Conservation (phyloP, 2,113 vertebrate species). For the Stegostoma tigrinum region DNA sequence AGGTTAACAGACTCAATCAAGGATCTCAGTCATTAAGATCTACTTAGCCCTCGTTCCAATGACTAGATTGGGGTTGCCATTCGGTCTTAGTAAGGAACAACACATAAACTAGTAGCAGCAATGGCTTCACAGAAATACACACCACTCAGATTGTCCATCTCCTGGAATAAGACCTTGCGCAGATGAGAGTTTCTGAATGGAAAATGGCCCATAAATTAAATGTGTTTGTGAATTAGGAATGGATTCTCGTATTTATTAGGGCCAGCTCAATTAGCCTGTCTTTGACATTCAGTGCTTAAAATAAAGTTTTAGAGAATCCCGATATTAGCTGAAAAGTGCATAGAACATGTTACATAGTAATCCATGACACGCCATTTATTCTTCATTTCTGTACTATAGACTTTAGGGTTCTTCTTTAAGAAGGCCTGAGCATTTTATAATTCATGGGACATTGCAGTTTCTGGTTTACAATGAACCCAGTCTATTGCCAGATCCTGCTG, state of each 20-base stretch:
- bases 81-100: neutral
- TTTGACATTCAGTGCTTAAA: neutral
- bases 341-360: neutral
- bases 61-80: neutral
- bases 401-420: neutral
- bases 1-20: too few species aligned
- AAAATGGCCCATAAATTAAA: neutral
- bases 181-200: neutral
- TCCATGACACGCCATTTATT: neutral
- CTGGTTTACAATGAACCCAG: neutral
- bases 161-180: neutral
- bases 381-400: neutral
- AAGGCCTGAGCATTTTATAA: neutral
- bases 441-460: neutral
- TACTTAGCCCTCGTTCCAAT: too few species aligned
- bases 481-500: neutral
- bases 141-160: neutral
- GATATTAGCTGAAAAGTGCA: neutral
- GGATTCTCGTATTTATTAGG: neutral
- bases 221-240: neutral
- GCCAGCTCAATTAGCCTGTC: neutral
- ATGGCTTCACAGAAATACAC: neutral
- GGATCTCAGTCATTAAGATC: too few species aligned
- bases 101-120: neutral
- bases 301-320: neutral